These are phyloP conservation scores for Beaufortia kweichowensis DNA, from an alignment of 2,113 vertebrate species.

Conservation along the genomic window DNA sequence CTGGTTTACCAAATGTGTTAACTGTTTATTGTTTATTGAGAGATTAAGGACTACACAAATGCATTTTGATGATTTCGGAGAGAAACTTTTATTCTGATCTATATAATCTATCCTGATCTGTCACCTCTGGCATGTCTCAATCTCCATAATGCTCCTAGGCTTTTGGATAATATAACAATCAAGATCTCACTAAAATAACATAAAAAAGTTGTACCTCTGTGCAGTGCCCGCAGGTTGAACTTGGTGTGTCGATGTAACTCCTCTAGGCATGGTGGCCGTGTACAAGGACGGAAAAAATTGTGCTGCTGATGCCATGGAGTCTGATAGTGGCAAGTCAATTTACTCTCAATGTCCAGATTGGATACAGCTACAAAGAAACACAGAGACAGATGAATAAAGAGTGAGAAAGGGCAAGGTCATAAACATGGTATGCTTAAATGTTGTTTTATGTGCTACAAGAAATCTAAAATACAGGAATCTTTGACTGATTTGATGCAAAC, in stretches of 20 bases:
- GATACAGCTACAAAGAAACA: slow-evolving; percentile 84
- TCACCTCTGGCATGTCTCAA: slow-evolving; percentile 1
- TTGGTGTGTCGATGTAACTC: slow-evolving; percentile 90
- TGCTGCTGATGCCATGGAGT: slow-evolving; percentile 93
- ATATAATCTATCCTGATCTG: slow-evolving; percentile 3
- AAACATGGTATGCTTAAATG: not conserved
- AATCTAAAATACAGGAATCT: no score
- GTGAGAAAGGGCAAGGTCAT: slow-evolving; percentile 16
- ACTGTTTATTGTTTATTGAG: no score
- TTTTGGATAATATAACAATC: not conserved
- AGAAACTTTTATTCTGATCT: slow-evolving; percentile 5
- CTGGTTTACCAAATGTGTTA: no score
- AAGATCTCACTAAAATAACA: not conserved
- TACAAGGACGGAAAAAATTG: slow-evolving; percentile 88
- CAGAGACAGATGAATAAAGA: slow-evolving; percentile 20
- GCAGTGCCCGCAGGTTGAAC: slow-evolving; percentile 86
- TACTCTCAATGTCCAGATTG: slow-evolving; percentile 92
- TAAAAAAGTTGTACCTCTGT: slow-evolving; percentile 76
- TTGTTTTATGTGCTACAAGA: no score
- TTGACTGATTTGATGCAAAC: no score
- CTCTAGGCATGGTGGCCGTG: slow-evolving; percentile 87
- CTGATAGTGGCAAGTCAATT: slow-evolving; percentile 90
- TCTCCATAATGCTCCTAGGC: not conserved
- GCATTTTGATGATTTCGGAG: slow-evolving; percentile 18
- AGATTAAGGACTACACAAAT: not conserved